Evolutionary conservation across 1,140 invertebrate species (phyloP).

Genomic region (Apis florea): DNA sequence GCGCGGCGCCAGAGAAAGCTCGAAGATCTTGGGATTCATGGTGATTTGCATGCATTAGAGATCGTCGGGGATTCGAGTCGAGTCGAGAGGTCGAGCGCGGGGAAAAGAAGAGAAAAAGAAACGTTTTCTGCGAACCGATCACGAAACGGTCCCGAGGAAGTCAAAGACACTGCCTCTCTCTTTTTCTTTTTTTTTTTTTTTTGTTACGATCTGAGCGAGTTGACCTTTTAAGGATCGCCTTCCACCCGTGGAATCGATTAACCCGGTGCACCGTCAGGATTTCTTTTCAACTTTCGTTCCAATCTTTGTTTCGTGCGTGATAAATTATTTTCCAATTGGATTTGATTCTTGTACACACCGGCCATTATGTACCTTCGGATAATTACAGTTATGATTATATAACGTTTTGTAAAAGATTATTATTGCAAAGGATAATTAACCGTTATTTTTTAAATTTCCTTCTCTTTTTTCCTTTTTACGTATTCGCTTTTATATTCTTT

Average conservation of each 20-base stretch:
- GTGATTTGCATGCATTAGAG: constrained; percentile 53
- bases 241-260: constrained; percentile 10
- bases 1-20: constrained; percentile 40
- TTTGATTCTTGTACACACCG: not conserved
- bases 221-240: constrained; percentile 3
- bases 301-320: not conserved
- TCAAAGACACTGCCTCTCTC: not conserved
- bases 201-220: not conserved
- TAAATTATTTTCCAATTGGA: not conserved
- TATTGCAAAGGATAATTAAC: no score
- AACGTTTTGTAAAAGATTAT: no score
- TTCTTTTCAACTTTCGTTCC: not conserved
- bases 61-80: constrained; percentile 39
- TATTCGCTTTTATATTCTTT: no score
- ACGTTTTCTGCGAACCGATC: constrained; percentile 13
- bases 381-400: not conserved
- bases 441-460: no score
- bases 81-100: not conserved
- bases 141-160: not conserved
- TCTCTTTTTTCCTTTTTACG: no score
- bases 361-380: not conserved
- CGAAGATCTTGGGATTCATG: constrained; percentile 11
- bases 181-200: no score
- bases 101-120: not conserved
- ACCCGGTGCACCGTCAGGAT: not conserved